Evolutionary conservation across 2,797 vertebrate species (phyloP).

Genomic region (Pipistrellus kuhlii): DNA sequence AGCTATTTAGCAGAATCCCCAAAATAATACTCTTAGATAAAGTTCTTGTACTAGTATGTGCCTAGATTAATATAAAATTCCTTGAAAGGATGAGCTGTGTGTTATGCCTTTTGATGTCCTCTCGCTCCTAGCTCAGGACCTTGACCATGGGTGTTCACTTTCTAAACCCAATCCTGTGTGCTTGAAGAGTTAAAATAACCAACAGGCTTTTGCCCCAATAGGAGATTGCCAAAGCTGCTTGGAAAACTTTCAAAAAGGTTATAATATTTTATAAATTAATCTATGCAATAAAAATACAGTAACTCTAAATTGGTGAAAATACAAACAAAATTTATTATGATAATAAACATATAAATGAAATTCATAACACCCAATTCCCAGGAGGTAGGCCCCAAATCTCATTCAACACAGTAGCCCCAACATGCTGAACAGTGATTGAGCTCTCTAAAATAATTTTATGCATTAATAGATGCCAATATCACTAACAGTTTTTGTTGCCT

Average conservation of each 20-base stretch:
- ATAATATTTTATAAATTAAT: slow-evolving; percentile 28
- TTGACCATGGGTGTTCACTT: neutral
- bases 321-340: slow-evolving; percentile 72
- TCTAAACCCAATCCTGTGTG: neutral
- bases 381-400: neutral
- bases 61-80: neutral
- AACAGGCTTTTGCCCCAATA: neutral
- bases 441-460: neutral
- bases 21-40: neutral
- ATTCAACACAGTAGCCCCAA: neutral
- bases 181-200: neutral
- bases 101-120: neutral
- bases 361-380: slow-evolving; percentile 35
- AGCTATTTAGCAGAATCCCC: neutral
- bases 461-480: neutral
- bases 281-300: slow-evolving; percentile 68
- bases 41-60: neutral
- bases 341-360: slow-evolving; percentile 49
- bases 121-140: neutral
- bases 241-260: neutral
- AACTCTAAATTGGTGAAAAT: slow-evolving; percentile 67
- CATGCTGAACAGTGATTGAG: neutral
- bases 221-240: neutral
- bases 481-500: neutral
- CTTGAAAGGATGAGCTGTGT: neutral